Evolutionary conservation across 2,113 vertebrate species (phyloP).

Genomic region (Abramis brama): DNA sequence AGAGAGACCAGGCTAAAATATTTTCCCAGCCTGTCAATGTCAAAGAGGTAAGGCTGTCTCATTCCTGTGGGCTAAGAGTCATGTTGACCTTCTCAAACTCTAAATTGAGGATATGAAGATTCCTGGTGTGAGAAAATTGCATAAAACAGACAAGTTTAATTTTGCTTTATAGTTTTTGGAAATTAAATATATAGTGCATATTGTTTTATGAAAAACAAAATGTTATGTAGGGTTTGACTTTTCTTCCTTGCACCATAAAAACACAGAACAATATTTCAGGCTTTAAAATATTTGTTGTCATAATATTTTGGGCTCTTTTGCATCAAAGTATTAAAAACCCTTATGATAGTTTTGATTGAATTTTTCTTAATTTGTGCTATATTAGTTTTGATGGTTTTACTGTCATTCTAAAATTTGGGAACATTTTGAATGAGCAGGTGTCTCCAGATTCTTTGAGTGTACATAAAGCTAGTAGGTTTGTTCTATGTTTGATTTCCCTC

Average conservation of each 20-base stretch:
- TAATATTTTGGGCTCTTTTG: background rate
- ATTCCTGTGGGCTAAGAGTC: background rate
- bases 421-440: background rate
- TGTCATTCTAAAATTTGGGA: background rate
- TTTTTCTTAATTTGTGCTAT: background rate
- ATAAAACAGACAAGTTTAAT: background rate
- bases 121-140: background rate
- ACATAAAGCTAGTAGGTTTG: background rate
- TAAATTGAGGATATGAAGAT: background rate
- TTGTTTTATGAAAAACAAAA: background rate
- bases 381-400: background rate
- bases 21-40: constrained; percentile 92
- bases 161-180: background rate
- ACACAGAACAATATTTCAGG: too few relatives aligned
- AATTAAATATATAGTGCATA: background rate
- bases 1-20: constrained; percentile 91
- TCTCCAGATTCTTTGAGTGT: background rate
- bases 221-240: too few relatives aligned
- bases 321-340: background rate
- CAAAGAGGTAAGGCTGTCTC: constrained; percentile 81
- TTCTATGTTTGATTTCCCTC: constrained; percentile 29
- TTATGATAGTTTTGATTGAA: background rate
- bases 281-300: background rate
- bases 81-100: background rate
- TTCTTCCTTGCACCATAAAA: too few relatives aligned